Conservation (phyloP, 2,888 invertebrate genomes). For the Sphaerophoria taeniata region DNA sequence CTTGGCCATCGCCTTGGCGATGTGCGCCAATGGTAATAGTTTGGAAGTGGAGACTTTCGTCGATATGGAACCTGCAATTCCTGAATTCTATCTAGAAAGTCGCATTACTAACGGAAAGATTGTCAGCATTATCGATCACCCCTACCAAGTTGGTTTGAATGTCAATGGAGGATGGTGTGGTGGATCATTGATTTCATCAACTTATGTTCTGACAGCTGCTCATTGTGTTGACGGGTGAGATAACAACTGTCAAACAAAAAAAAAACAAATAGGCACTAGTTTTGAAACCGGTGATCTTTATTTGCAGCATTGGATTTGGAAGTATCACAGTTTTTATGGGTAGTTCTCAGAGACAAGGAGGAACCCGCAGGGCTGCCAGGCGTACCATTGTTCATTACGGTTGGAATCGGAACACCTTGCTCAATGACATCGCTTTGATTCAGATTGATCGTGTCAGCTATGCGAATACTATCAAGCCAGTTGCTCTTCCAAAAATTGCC, state of each 20-base stretch:
- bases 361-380: neutral
- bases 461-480: slow-evolving; percentile 7
- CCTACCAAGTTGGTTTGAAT: slow-evolving; percentile 55
- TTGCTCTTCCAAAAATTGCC: neutral
- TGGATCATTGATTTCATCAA: slow-evolving; percentile 28
- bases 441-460: slow-evolving; percentile 22
- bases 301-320: neutral
- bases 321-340: slow-evolving; percentile 9
- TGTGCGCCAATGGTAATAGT: slow-evolving; percentile 75
- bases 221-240: slow-evolving; percentile 31
- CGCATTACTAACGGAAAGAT: slow-evolving; percentile 45
- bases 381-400: slow-evolving; percentile 28
- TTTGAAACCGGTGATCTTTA: neutral
- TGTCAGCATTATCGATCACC: neutral
- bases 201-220: slow-evolving; percentile 27
- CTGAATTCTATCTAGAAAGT: slow-evolving; percentile 9
- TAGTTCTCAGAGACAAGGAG: slow-evolving; percentile 12
- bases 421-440: slow-evolving; percentile 37
- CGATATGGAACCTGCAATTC: slow-evolving; percentile 25
- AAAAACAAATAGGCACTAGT: neutral
- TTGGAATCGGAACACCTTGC: slow-evolving; percentile 20
- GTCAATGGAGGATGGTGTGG: slow-evolving; percentile 26
- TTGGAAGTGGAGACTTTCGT: slow-evolving; percentile 4
- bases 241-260: neutral
- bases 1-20: slow-evolving; percentile 76